phyloP scores from a whole-genome alignment of 1,140 invertebrate genomes.

The Periplaneta americana region DNA sequence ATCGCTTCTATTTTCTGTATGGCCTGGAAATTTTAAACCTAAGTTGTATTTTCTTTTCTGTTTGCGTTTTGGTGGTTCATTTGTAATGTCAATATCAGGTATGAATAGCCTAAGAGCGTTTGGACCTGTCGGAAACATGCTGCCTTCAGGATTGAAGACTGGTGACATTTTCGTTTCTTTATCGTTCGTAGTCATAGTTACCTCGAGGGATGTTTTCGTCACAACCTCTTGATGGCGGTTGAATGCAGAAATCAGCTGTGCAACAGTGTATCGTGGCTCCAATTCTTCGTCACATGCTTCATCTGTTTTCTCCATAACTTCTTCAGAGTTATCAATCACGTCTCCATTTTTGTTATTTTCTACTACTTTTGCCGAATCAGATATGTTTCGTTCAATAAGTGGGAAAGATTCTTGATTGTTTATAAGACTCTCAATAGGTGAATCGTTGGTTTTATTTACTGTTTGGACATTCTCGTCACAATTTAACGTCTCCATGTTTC shows the following conservation, averaged over 20 bases:
- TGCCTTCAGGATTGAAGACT: constrained; percentile 1
- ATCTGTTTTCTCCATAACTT: neutral
- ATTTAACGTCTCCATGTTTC: too few relatives aligned
- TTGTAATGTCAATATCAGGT: constrained; percentile 44
- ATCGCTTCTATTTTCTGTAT: neutral
- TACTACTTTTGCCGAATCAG: neutral
- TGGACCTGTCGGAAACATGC: constrained; percentile 45
- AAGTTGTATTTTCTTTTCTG: constrained; percentile 40
- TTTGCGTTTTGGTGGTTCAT: constrained; percentile 34
- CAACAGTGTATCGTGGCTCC: constrained; percentile 46
- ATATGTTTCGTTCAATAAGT: too few relatives aligned
- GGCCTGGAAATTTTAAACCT: neutral
- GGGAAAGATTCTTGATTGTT: too few relatives aligned
- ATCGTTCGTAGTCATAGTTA: constrained; percentile 39
- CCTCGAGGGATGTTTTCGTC: constrained; percentile 41
- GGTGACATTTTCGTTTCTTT: constrained; percentile 20
- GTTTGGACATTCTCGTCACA: too few relatives aligned
- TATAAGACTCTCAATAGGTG: too few relatives aligned
- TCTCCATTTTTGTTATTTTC: neutral
- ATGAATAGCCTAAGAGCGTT: constrained; percentile 46
- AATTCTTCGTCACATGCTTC: constrained; percentile 35
- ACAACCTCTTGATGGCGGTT: constrained; percentile 44
- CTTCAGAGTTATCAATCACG: too few relatives aligned
- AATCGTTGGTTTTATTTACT: too few relatives aligned
- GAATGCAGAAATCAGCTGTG: constrained; percentile 46